These are phyloP conservation scores for Syritta pipiens DNA, from an alignment of 2,888 invertebrate genomes.

Conservation along the genomic window DNA sequence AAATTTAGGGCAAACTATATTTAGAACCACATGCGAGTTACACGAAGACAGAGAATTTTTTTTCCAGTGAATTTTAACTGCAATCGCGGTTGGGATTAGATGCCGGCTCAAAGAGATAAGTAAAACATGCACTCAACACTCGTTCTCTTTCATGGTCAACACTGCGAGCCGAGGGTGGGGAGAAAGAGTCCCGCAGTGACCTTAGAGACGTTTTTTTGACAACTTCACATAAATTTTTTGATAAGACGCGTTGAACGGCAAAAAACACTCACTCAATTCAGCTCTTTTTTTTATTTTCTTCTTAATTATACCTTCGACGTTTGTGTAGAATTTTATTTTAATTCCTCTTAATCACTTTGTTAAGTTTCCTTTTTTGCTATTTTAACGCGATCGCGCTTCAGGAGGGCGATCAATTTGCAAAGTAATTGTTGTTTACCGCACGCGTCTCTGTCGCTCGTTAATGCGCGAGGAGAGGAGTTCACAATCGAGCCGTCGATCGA, in stretches of 20 bases:
- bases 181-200: slow-evolving; percentile 12
- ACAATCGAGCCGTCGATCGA: slow-evolving; percentile 74
- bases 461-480: slow-evolving; percentile 74
- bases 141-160: slow-evolving; percentile 3
- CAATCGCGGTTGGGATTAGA: not conserved
- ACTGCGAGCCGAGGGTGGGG: not conserved
- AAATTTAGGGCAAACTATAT: not conserved
- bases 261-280: no score
- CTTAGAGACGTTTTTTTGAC: not conserved
- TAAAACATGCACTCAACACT: slow-evolving; percentile 9
- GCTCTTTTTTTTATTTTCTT: no score
- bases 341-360: no score
- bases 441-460: slow-evolving; percentile 71
- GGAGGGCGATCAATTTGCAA: not conserved
- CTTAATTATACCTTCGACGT: no score
- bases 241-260: slow-evolving; percentile 11
- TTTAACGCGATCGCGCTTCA: not conserved
- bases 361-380: no score
- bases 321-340: no score
- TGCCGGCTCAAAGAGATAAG: slow-evolving; percentile 45
- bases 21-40: not conserved
- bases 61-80: no score
- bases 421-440: slow-evolving; percentile 7
- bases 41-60: no score
- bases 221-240: slow-evolving; percentile 9